These are phyloP conservation scores for Hetaerina americana DNA, from an alignment of 1,140 invertebrate species.

Conservation along the genomic window DNA sequence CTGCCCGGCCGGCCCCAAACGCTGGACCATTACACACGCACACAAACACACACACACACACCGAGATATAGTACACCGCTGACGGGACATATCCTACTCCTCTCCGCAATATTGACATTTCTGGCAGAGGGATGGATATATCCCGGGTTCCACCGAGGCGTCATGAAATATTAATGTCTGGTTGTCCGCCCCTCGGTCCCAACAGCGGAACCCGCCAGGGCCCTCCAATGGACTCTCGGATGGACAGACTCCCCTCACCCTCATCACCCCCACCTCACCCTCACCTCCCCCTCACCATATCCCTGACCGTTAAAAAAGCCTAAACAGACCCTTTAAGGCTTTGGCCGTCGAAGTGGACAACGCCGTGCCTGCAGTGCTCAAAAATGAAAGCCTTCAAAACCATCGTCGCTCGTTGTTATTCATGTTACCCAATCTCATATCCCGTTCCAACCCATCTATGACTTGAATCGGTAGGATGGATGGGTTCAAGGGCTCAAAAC, in stretches of 20 bases:
- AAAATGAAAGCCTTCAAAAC: too few relatives aligned
- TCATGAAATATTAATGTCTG: not conserved
- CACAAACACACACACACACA: too few relatives aligned
- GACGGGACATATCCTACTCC: not conserved
- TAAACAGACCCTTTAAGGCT: not conserved
- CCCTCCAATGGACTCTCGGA: not conserved
- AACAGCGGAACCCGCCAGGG: too few relatives aligned
- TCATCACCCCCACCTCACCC: not conserved
- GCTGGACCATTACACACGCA: not conserved
- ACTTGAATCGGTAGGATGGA: too few relatives aligned
- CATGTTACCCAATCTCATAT: too few relatives aligned
- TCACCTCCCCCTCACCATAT: not conserved
- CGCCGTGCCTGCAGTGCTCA: too few relatives aligned
- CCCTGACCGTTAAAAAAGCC: too few relatives aligned
- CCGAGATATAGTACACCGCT: too few relatives aligned
- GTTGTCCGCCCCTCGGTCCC: not conserved
- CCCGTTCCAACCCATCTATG: too few relatives aligned
- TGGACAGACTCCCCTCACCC: not conserved
- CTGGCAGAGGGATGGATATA: not conserved
- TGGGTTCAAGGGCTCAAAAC: too few relatives aligned
- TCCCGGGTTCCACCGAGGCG: not conserved
- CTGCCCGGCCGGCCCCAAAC: not conserved
- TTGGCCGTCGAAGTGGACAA: too few relatives aligned
- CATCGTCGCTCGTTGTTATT: too few relatives aligned
- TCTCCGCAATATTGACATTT: not conserved